Evolutionary conservation across 2,797 vertebrate species (phyloP).

Genomic region (Halcyon badia): DNA sequence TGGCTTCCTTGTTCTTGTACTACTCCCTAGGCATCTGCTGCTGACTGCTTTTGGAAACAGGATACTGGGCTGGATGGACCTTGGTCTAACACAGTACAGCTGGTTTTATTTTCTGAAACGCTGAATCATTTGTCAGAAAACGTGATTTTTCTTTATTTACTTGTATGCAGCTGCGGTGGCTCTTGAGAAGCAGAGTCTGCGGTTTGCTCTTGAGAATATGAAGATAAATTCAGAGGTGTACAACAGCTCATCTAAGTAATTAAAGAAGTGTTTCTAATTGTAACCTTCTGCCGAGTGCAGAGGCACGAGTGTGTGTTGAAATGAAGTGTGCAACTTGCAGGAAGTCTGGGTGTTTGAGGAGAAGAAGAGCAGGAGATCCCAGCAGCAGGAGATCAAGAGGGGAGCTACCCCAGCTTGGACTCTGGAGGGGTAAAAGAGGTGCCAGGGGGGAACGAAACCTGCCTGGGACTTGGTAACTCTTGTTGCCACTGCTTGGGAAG

Average conservation of each 20-base stretch:
- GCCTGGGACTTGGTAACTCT: background rate
- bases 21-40: conserved; percentile 53
- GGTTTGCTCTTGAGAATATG: conserved; percentile 25
- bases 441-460: background rate
- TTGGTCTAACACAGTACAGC: conserved; percentile 46
- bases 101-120: conserved; percentile 28
- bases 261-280: conserved; percentile 49
- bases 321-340: background rate
- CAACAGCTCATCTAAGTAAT: conserved; percentile 44
- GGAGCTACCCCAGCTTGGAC: background rate
- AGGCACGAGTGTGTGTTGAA: background rate
- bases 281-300: background rate
- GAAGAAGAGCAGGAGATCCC: background rate
- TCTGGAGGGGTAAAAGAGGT: background rate
- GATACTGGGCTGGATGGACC: conserved; percentile 42
- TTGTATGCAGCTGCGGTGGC: background rate
- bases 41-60: conserved; percentile 61
- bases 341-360: background rate
- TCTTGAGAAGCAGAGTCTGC: background rate
- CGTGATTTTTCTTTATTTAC: conserved; percentile 43
- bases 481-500: background rate
- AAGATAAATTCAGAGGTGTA: conserved; percentile 44
- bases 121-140: conserved; percentile 55
- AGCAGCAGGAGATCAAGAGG: background rate
- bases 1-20: conserved; percentile 64